A percentile compares a stretch with the other conserved stretches of the same genome.
Conservation (phyloP, 2,888 invertebrate species). For the Neoitamus cyanurus region DNA sequence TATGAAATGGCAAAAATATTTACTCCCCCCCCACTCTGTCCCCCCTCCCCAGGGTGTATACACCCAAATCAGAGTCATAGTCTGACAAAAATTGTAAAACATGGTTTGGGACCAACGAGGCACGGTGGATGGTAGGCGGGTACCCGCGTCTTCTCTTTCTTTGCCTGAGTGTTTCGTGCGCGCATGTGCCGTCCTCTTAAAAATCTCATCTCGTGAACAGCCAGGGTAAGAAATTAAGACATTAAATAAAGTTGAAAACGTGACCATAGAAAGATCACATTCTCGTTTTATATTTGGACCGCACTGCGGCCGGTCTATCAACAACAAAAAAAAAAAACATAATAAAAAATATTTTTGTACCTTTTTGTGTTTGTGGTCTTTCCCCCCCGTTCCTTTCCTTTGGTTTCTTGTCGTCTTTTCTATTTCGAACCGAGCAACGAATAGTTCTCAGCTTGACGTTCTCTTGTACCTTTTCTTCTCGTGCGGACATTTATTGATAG, state of each 20-base stretch:
- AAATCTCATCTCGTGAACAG: slow-evolving; percentile 19
- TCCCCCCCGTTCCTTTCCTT: background rate
- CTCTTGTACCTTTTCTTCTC: background rate
- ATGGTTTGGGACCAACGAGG: background rate
- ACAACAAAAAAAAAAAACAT: background rate
- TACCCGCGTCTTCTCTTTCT: background rate
- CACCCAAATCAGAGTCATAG: background rate
- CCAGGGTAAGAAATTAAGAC: slow-evolving; percentile 39
- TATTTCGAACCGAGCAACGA: background rate
- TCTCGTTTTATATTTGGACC: slow-evolving; percentile 25
- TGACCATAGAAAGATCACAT: slow-evolving; percentile 27
- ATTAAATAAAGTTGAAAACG: slow-evolving; percentile 37
- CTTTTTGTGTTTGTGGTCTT: background rate
- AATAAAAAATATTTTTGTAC: background rate
- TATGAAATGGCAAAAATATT: background rate
- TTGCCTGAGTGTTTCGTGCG: background rate
- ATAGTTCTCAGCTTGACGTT: background rate
- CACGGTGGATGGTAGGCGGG: background rate
- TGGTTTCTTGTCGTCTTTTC: background rate
- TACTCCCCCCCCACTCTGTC: no score
- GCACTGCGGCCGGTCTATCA: background rate
- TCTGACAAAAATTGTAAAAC: background rate
- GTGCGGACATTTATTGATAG: background rate
- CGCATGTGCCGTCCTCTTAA: background rate
- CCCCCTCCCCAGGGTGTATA: no score